A percentile compares a stretch with the other conserved stretches of the same genome.
Evolutionary conservation across 2,888 invertebrate species (phyloP).

Genomic region (Monoplex corrugatus): DNA sequence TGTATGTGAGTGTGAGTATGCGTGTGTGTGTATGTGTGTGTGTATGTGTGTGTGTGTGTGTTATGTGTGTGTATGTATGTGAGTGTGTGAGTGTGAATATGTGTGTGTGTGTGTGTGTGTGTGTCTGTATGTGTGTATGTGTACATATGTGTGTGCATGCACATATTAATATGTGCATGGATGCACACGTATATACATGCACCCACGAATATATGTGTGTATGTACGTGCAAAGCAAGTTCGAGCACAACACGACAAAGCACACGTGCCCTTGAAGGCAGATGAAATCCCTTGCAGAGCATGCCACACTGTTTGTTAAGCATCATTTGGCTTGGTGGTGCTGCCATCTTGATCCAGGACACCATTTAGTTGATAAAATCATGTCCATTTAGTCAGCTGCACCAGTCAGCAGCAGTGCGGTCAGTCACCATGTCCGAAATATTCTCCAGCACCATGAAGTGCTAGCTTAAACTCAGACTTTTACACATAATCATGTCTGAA

Average conservation of each 20-base stretch:
- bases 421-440: neutral
- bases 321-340: neutral
- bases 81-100: constrained; percentile 40
- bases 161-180: neutral
- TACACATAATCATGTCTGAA: neutral
- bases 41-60: constrained; percentile 35
- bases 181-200: neutral
- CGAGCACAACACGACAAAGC: no score
- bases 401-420: no score
- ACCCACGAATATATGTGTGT: neutral
- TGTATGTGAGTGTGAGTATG: constrained; percentile 29
- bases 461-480: neutral
- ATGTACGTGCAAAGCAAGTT: neutral
- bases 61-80: constrained; percentile 40
- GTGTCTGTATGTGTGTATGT: neutral
- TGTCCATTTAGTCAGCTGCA: no score
- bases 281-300: neutral
- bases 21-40: constrained; percentile 42
- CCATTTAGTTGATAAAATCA: neutral
- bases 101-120: constrained; percentile 37
- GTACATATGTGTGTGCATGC: constrained; percentile 28
- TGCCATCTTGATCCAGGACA: neutral
- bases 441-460: no score
- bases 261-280: neutral
- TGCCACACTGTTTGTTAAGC: neutral